Base-by-base conservation (phyloP, 2,797 vertebrate species). In the Xiphophorus birchmanni region DNA sequence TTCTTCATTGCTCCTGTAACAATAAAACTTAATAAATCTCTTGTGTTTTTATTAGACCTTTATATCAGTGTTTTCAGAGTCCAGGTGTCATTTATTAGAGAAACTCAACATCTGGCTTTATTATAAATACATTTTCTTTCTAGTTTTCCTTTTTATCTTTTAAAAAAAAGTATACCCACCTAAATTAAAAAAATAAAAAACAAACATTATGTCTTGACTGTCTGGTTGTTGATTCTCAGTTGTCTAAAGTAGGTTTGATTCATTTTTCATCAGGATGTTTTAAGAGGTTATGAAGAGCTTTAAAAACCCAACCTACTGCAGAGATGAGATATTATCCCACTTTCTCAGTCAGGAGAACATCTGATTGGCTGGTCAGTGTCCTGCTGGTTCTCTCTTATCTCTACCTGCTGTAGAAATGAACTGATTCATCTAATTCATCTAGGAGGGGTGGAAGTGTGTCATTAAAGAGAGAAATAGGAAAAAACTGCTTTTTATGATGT, bases 311-410 rank as follows among this genome's bases (percentile, higher is more conserved):
- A 77, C 10, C 67, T 35, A 18, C 32, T 1, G 17, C 63, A 65
- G 15, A 65, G 18, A 77, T 48, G 4, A 52, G 26, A 77, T 13
- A 21, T 18, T 29, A 73, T 10, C 15, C 26, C 50, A 35, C 2
- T n/a, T 29, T 23, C 4, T 17, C 26, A 69, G 76, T 37, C 79
- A 12, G 2, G 54, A 88, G 67, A 71, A 37, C 87, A 58, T 72
- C 88, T 90, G 91, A 93, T 86, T 93, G 88, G 89, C 52, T 85
- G 91, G 74, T 91, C 91, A 93, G 90, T 52, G 86, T 89, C 73
- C 48, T 86, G 45, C 18, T 71, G 77, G 56, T n/a, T 60, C 48
- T 76, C 45, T 45, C 17, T 17, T 32, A 32, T 32, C 5, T 45
- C 32, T 67, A 1, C 32, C 26, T 0, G 4, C 17, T 37, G 23